Percentiles rank a stretch among this genome's conserved stretches.
Conservation (phyloP, 2,797 vertebrate genomes). For the Sebastes variabilis region DNA sequence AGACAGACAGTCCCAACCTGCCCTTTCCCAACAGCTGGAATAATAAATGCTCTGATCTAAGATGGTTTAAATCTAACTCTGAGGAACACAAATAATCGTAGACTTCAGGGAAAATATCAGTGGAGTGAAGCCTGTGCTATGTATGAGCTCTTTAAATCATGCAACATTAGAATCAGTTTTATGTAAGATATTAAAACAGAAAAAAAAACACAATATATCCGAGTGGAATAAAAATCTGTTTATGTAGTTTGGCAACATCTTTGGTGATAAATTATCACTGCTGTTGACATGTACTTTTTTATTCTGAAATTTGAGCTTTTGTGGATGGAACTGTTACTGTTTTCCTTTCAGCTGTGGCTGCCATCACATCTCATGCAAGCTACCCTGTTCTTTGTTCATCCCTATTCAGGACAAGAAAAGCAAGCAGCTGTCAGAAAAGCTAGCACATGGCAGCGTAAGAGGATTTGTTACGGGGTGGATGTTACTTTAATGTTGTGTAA, state of each 20-base stretch:
- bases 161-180: constrained; percentile 14
- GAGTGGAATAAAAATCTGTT: not conserved
- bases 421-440: constrained; percentile 13
- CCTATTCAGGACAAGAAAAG: not conserved
- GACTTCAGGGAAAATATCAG: constrained; percentile 23
- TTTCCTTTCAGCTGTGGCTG: not conserved
- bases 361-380: constrained; percentile 4
- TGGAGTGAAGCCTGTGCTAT: constrained; percentile 23
- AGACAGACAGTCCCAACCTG: constrained; percentile 60
- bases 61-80: constrained; percentile 58
- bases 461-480: not conserved
- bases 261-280: not conserved
- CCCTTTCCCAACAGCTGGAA: constrained; percentile 73
- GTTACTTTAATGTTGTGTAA: not conserved
- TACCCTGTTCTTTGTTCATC: not conserved
- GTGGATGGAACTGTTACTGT: not conserved
- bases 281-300: not conserved
- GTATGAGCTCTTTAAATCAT: constrained; percentile 48
- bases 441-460: not conserved
- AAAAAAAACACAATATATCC: not conserved
- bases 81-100: constrained; percentile 58
- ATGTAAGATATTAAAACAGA: constrained; percentile 12
- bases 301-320: constrained; percentile 15
- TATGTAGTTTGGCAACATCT: constrained; percentile 11
- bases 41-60: constrained; percentile 74